Percentiles rank a stretch among this genome's conserved stretches.
Conservation (phyloP, 2,888 invertebrate species). For the Rhimphoctona megacephalus region DNA sequence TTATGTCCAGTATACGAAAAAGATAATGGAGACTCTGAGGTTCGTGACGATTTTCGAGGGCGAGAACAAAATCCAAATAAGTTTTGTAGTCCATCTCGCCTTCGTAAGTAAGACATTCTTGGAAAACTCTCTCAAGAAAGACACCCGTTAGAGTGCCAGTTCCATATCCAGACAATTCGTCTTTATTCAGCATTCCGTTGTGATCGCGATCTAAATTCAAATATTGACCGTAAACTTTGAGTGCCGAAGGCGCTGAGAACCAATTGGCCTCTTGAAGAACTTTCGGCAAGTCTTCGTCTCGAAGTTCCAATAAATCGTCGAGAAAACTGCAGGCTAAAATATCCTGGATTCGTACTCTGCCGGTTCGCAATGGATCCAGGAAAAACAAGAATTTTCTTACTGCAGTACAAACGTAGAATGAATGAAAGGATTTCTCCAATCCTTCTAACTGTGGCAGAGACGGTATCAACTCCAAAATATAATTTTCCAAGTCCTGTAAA, state of each 20-base stretch:
- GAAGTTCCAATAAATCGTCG: conserved; percentile 95
- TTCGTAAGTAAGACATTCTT: conserved; percentile 97
- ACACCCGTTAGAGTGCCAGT: conserved; percentile 96
- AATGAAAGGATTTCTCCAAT: conserved; percentile 96
- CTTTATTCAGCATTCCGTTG: conserved; percentile 97
- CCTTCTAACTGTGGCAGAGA: conserved; percentile 96
- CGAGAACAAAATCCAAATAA: conserved; percentile 96
- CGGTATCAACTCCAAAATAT: conserved; percentile 96
- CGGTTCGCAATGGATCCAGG: conserved; percentile 94
- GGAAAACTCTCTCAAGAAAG: conserved; percentile 96
- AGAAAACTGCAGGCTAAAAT: conserved; percentile 96
- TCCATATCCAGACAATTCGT: conserved; percentile 95
- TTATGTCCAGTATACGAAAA: conserved; percentile 96
- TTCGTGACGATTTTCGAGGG: conserved; percentile 96
- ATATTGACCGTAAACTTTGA: conserved; percentile 97
- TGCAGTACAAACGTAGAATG: conserved; percentile 98
- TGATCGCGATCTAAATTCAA: conserved; percentile 97
- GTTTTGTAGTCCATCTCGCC: conserved; percentile 99
- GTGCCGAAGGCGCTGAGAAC: conserved; percentile 95
- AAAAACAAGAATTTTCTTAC: conserved; percentile 98
- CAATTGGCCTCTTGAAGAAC: conserved; percentile 95
- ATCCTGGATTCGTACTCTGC: conserved; percentile 95
- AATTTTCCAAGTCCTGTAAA: conserved; percentile 95
- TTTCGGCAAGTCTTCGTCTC: conserved; percentile 94
- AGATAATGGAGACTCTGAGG: conserved; percentile 96